Conservation (phyloP, 30 jellyfish, hydroid and myxozoan species). For the Hydractinia echinata region DNA sequence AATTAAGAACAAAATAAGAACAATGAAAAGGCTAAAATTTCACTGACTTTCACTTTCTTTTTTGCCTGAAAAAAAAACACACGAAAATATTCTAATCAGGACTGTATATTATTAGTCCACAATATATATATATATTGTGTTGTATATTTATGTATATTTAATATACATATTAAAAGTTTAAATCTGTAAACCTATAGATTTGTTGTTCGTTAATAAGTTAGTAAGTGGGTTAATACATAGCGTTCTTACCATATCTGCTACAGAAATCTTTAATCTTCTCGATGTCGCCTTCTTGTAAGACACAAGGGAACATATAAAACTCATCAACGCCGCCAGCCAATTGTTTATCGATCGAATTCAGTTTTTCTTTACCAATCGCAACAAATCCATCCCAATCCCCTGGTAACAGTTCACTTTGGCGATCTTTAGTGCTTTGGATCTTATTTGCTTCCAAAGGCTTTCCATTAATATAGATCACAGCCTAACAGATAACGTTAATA, state of each 20-base stretch:
- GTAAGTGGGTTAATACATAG: too few species aligned
- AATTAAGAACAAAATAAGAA: too few species aligned
- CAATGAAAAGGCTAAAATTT: too few species aligned
- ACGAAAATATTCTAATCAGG: neutral
- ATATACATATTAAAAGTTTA: too few species aligned
- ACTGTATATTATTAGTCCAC: too few species aligned
- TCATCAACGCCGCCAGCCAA: conserved; percentile 73
- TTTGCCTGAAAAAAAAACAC: neutral
- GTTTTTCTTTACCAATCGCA: conserved; percentile 73
- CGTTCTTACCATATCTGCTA: conserved; percentile 57
- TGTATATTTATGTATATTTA: too few species aligned
- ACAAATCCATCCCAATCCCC: conserved; percentile 84
- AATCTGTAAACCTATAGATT: too few species aligned
- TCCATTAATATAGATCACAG: conserved; percentile 46
- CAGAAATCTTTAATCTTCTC: conserved; percentile 44
- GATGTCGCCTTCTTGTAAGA: conserved; percentile 49
- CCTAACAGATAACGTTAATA: conserved; percentile 24
- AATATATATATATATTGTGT: too few species aligned
- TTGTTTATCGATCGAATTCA: conserved; percentile 28
- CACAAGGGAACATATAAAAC: conserved; percentile 88
- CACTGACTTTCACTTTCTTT: too few species aligned
- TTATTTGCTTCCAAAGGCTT: conserved; percentile 41
- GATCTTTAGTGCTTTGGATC: conserved; percentile 32
- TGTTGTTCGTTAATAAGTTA: too few species aligned
- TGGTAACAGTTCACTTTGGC: conserved; percentile 53